Evolutionary conservation across 2,797 vertebrate genomes (phyloP).

Genomic region (Neoniphon sammara): DNA sequence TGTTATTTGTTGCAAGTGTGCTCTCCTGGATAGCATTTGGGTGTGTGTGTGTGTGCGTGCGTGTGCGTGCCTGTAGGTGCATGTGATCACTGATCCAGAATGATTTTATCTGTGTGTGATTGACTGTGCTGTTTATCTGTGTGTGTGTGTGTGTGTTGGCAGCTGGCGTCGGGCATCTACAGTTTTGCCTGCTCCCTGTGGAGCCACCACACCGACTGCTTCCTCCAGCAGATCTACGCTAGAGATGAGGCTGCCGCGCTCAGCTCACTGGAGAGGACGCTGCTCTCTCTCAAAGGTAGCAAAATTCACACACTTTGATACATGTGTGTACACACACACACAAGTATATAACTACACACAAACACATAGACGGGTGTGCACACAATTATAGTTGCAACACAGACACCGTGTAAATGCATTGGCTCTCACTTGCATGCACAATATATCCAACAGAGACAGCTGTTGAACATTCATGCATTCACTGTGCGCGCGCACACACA

Average conservation of each 20-base stretch:
- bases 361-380: not conserved
- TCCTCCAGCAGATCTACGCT: constrained; percentile 90
- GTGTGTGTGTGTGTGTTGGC: constrained; percentile 65
- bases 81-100: constrained; percentile 21
- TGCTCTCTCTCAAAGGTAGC: constrained; percentile 95
- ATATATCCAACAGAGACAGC: too few relatives aligned
- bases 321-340: not conserved
- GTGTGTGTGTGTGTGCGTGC: constrained; percentile 12
- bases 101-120: constrained; percentile 46
- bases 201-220: constrained; percentile 96
- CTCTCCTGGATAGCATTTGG: constrained; percentile 13
- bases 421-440: too few relatives aligned
- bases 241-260: constrained; percentile 86
- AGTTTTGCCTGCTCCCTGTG: constrained; percentile 95
- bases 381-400: too few relatives aligned
- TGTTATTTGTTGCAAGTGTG: constrained; percentile 7
- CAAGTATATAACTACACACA: not conserved
- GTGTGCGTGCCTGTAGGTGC: not conserved
- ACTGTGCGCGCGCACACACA: not conserved
- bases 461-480: too few relatives aligned
- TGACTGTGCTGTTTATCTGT: constrained; percentile 52
- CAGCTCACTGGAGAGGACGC: constrained; percentile 91
- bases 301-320: not conserved
- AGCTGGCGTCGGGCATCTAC: constrained; percentile 96
- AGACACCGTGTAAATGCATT: too few relatives aligned